Conservation (phyloP, 2,888 invertebrate species). For the Apamea crenata region DNA sequence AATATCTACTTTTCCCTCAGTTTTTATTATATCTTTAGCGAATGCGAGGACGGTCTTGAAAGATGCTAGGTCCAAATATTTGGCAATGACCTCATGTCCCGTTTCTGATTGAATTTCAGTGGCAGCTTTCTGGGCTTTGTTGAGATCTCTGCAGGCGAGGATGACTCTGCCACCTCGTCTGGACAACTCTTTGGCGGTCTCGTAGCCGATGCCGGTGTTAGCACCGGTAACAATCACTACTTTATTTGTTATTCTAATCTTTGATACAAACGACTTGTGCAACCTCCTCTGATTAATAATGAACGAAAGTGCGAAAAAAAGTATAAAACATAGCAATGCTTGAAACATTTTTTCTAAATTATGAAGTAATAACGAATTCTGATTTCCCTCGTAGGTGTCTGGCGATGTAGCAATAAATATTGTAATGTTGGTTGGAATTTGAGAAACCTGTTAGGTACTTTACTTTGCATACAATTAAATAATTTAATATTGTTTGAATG, state of each 20-base stretch:
- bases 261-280: constrained; percentile 42
- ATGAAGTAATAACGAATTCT: not conserved
- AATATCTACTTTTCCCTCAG: constrained; percentile 93
- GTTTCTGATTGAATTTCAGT: constrained; percentile 92
- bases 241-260: constrained; percentile 70
- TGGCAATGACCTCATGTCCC: constrained; percentile 92
- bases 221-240: constrained; percentile 81
- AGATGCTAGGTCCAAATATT: constrained; percentile 93
- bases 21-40: constrained; percentile 93
- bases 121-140: constrained; percentile 76
- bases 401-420: not conserved
- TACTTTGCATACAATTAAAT: not conserved
- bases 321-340: constrained; percentile 11
- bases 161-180: constrained; percentile 88
- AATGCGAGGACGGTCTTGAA: constrained; percentile 94
- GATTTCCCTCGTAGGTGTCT: not conserved
- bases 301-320: constrained; percentile 42
- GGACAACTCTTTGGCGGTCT: constrained; percentile 81
- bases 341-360: constrained; percentile 26
- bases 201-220: constrained; percentile 79
- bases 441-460: not conserved
- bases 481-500: not conserved
- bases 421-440: not conserved
- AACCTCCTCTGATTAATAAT: constrained; percentile 67
- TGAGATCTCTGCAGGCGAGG: constrained; percentile 87